Base-by-base conservation (phyloP, 2,113 vertebrate species). In the Eretmodus cyanostictus region DNA sequence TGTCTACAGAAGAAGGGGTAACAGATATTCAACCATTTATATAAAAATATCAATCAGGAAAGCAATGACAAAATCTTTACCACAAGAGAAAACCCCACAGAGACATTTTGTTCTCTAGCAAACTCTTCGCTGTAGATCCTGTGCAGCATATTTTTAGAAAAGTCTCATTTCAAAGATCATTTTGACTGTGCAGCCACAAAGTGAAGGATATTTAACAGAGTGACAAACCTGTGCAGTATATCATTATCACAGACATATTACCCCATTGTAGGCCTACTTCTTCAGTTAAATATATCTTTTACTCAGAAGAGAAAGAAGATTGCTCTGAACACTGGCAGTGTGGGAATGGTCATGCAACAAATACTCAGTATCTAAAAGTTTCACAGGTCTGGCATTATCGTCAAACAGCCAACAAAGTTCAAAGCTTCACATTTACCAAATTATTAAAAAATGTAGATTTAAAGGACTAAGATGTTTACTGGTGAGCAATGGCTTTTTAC, bases 271-370 rank as follows among this genome's bases (percentile, higher is more conserved):
- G 87, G 78, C 51, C 22, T 78, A 73, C 76, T 66, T 91, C 89
- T 92, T 92, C 81, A 92, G 90, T 91, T 92, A 92, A 92, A 93
- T 80, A 94, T 93, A 94, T 93, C 9, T 84, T 73, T 81, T 63
- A 61, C 86, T 93, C 87, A 22, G 71, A 92, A 16, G 80, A 86
- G 51, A 87, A 13, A 54, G 66, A 76, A 81, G 49, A 86, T 89
- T 85, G 86, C 93, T 93, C 87, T 91, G 92, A 94, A 90, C 84
- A 57, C 22, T 27, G 49, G 54, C 45, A 85, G 86, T 45, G 83
- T 78, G 80, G 83, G 19, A 19, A 81, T 87, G 89, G 88, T 90
- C 87, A 88, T 71, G 87, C 71, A 88, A 89, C 82, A 81, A 91
- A 91, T 63, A 89, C 83, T 79, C 6, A 89, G 80, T 5, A 82